phyloP scores from a whole-genome alignment of 1,140 invertebrate species.

The Alviniconcha marisindica region DNA sequence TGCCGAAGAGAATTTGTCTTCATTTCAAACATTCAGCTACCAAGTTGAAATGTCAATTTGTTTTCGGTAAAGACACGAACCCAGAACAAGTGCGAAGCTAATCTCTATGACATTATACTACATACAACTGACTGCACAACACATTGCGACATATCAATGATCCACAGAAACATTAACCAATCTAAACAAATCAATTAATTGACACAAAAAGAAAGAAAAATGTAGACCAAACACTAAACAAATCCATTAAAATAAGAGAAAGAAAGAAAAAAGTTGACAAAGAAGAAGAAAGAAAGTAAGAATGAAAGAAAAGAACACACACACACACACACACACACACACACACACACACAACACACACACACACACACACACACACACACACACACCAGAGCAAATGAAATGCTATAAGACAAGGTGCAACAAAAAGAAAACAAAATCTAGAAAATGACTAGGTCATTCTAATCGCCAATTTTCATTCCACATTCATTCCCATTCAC shows the following conservation, averaged over 20 bases:
- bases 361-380: constrained; percentile 10
- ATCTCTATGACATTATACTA: too few relatives aligned
- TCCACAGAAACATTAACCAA: too few relatives aligned
- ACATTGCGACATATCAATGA: too few relatives aligned
- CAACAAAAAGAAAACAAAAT: too few relatives aligned
- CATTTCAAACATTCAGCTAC: background rate
- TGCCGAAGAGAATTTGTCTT: background rate
- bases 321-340: background rate
- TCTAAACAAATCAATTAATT: too few relatives aligned
- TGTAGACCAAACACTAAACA: too few relatives aligned
- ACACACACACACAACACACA: background rate
- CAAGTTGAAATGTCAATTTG: background rate
- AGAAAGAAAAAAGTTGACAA: background rate
- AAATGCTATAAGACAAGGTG: background rate
- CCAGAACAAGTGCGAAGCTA: background rate
- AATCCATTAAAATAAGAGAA: too few relatives aligned
- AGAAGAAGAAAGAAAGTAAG: background rate
- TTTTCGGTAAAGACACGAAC: background rate
- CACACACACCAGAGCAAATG: background rate
- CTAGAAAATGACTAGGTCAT: too few relatives aligned
- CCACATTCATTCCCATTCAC: background rate
- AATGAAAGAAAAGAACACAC: background rate
- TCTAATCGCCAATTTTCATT: background rate
- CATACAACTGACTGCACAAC: too few relatives aligned
- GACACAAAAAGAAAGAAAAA: too few relatives aligned